Conservation (phyloP, 1,140 invertebrate genomes). For the Bombus impatiens region DNA sequence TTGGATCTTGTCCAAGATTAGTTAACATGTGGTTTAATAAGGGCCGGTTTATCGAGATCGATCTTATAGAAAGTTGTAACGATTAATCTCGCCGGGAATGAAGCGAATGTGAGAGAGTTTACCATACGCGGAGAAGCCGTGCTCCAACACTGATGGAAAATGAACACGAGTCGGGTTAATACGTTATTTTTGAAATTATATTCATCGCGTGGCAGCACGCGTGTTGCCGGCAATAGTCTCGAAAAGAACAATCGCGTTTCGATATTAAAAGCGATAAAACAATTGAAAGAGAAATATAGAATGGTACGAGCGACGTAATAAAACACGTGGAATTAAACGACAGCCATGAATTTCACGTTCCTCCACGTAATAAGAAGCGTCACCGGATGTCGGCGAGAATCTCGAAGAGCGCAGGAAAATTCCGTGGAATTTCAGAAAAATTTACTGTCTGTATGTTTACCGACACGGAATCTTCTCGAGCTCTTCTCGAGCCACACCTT, state of each 20-base stretch:
- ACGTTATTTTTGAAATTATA: no score
- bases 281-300: background rate
- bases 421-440: conserved; percentile 64
- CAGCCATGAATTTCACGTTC: conserved; percentile 17
- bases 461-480: conserved; percentile 49
- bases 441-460: conserved; percentile 65
- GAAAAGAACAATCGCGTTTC: background rate
- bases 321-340: background rate
- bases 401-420: conserved; percentile 58
- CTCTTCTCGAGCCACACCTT: no score
- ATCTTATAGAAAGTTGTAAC: background rate
- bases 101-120: no score
- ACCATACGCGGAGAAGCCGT: no score
- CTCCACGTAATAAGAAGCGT: background rate
- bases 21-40: conserved; percentile 33
- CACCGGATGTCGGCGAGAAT: conserved; percentile 9
- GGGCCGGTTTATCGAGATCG: background rate
- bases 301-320: background rate
- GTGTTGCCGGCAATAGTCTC: background rate
- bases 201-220: background rate
- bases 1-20: conserved; percentile 32
- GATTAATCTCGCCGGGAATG: background rate
- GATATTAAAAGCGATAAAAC: background rate
- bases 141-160: no score
- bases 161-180: no score